A percentile compares a stretch with the other conserved stretches of the same genome.
Conservation (phyloP, 2,797 vertebrate genomes). For the Pantherophis vulpinus region DNA sequence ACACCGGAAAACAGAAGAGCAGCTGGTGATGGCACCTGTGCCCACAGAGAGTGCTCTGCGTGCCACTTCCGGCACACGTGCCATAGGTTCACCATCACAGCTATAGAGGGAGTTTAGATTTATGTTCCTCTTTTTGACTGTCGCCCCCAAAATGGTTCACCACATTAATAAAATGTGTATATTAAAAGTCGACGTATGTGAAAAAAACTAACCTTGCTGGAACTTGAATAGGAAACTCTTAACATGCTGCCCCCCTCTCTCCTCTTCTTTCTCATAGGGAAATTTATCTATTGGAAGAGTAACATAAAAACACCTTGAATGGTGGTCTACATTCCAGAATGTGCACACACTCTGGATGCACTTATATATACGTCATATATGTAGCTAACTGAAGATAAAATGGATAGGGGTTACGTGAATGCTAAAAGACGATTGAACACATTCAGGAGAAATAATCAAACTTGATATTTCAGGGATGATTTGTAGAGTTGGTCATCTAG, state of each 20-base stretch:
- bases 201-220: neutral
- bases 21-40: no score
- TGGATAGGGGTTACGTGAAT: neutral
- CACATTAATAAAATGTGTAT: neutral
- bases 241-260: neutral
- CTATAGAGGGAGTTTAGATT: neutral
- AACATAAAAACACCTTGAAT: neutral
- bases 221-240: neutral
- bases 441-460: neutral
- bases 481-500: neutral
- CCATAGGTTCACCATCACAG: no score
- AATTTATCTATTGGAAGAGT: neutral
- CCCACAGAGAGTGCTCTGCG: no score
- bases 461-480: neutral
- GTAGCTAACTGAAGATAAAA: neutral
- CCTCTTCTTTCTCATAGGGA: neutral
- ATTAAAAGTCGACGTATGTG: neutral
- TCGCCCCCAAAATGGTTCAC: neutral
- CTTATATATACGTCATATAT: neutral
- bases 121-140: neutral
- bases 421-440: neutral
- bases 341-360: neutral
- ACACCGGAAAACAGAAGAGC: no score
- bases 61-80: no score
- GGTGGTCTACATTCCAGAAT: neutral